Percentiles rank a stretch among this genome's conserved stretches.
phyloP scores from a whole-genome alignment of 1,140 invertebrate genomes.

The Goniozus legneri region DNA sequence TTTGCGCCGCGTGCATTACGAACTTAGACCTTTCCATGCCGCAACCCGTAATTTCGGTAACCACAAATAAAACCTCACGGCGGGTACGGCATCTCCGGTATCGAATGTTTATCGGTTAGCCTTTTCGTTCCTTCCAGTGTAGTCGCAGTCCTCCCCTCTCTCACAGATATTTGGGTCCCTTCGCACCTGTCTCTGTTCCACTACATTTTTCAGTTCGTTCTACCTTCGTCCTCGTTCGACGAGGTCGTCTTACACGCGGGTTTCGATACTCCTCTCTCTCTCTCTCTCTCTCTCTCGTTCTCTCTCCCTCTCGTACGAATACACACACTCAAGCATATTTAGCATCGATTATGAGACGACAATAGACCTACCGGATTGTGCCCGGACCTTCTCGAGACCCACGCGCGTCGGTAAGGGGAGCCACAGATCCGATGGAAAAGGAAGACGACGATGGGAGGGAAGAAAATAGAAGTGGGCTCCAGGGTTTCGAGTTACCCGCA shows the following conservation, averaged over 20 bases:
- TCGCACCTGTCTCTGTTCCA: background rate
- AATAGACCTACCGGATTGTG: conserved; percentile 40
- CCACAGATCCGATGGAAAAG: conserved; percentile 2
- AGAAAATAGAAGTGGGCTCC: conserved; percentile 10
- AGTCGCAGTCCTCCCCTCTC: background rate
- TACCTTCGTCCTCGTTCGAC: background rate
- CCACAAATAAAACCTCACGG: conserved; percentile 35
- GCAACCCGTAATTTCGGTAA: conserved; percentile 35
- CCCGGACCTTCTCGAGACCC: conserved; percentile 6
- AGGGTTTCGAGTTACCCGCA: conserved; percentile 34
- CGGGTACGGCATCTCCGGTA: conserved; percentile 14
- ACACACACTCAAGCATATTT: conserved; percentile 34
- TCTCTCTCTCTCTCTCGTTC: conserved; percentile 2
- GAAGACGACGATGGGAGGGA: background rate
- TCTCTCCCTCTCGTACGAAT: conserved; percentile 13
- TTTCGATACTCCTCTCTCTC: conserved; percentile 3
- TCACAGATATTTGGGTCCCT: background rate
- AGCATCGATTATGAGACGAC: conserved; percentile 44
- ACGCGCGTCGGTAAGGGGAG: conserved; percentile 1
- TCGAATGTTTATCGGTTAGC: conserved; percentile 28
- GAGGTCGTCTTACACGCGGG: background rate
- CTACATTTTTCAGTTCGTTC: background rate
- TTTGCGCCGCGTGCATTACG: conserved; percentile 11
- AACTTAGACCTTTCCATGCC: conserved; percentile 6
- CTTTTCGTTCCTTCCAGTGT: conserved; percentile 7